phyloP scores from a whole-genome alignment of 2,888 invertebrate species.

The Drosophila antonietae region DNA sequence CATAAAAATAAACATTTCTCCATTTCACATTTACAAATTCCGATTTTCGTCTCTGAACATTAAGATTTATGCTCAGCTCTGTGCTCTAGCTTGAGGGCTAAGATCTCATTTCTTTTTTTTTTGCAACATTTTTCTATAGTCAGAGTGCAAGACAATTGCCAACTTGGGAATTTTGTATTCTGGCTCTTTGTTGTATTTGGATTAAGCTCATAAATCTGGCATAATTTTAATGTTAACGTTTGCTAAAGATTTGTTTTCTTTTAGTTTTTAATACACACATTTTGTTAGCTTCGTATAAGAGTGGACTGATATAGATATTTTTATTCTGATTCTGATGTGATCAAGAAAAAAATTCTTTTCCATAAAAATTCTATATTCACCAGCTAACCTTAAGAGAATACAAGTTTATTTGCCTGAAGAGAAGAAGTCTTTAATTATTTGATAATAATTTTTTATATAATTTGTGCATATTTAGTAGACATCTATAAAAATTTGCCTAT shows the following conservation, averaged over 20 bases:
- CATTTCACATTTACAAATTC: constrained; percentile 74
- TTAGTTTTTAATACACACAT: neutral
- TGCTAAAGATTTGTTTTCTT: neutral
- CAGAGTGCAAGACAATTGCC: constrained; percentile 47
- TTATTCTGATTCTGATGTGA: too few relatives aligned
- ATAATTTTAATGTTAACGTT: constrained; percentile 18
- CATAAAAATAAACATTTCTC: constrained; percentile 78
- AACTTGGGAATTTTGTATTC: constrained; percentile 64
- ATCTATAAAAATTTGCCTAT: neutral
- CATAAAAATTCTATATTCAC: too few relatives aligned
- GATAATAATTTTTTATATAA: too few relatives aligned
- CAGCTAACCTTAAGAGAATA: too few relatives aligned
- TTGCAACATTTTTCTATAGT: constrained; percentile 39
- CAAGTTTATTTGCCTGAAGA: too few relatives aligned
- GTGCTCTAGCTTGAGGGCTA: constrained; percentile 13
- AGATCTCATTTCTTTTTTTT: constrained; percentile 9
- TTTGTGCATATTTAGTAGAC: too few relatives aligned
- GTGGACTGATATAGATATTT: too few relatives aligned
- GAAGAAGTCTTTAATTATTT: too few relatives aligned
- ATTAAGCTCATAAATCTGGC: constrained; percentile 13
- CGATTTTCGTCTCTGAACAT: constrained; percentile 41
- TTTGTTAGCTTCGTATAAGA: neutral
- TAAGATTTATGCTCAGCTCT: constrained; percentile 58
- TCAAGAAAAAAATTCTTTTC: too few relatives aligned
- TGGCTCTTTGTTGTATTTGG: constrained; percentile 2